Conservation (phyloP, 2,113 vertebrate genomes). For the Amia ocellicauda region DNA sequence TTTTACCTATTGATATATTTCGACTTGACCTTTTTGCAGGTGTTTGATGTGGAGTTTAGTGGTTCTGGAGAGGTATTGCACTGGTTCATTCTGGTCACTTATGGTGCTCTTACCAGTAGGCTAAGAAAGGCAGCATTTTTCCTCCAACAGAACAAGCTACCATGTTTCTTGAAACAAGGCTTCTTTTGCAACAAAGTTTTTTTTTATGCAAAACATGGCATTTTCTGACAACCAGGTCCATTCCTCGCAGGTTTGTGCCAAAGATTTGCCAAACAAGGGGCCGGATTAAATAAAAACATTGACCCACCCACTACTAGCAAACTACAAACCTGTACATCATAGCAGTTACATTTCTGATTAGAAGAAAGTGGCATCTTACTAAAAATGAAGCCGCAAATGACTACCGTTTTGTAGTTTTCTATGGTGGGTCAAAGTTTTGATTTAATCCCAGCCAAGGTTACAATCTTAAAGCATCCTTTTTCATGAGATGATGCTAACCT, state of each 20-base stretch:
- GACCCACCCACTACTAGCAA: no score
- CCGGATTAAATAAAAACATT: no score
- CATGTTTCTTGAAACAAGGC: constrained; percentile 33
- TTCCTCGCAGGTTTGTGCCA: constrained; percentile 3
- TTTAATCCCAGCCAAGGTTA: no score
- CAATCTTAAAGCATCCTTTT: background rate
- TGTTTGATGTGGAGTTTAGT: constrained; percentile 59
- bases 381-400: no score
- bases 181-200: background rate
- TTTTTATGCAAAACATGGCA: constrained; percentile 10
- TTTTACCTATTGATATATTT: background rate
- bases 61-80: constrained; percentile 53
- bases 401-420: no score
- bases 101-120: constrained; percentile 22
- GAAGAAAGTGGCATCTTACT: no score
- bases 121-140: constrained; percentile 55
- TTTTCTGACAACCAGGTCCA: background rate
- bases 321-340: no score
- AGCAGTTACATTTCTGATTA: no score
- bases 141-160: constrained; percentile 27
- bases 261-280: constrained; percentile 1
- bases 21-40: constrained; percentile 48
- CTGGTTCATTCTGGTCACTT: constrained; percentile 30
- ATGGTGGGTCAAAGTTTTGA: no score
- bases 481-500: background rate